Evolutionary conservation across 2,888 invertebrate genomes (phyloP).

Genomic region (Cantharis nigra): DNA sequence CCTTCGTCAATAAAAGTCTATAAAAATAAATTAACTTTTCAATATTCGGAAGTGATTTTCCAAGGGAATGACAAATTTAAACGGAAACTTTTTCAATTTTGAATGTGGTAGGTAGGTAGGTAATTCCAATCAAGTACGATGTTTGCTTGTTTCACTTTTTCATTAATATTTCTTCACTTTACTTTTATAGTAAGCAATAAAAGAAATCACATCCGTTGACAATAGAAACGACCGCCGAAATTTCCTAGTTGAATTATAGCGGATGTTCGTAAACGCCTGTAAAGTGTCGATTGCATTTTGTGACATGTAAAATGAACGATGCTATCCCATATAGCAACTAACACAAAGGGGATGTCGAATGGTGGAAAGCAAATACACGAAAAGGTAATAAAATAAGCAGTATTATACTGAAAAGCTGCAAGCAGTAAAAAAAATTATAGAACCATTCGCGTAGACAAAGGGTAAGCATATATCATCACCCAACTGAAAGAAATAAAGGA

Average conservation of each 20-base stretch:
- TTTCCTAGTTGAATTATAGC: background rate
- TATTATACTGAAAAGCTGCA: background rate
- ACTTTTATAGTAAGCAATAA: background rate
- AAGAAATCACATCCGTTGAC: background rate
- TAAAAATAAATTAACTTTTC: constrained; percentile 1
- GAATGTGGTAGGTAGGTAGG: background rate
- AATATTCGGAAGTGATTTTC: constrained; percentile 1
- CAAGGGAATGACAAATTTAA: constrained; percentile 3
- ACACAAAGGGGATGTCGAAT: background rate
- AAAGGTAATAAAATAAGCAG: background rate
- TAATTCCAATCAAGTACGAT: background rate
- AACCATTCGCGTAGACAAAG: no score
- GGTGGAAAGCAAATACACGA: background rate
- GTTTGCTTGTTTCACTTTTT: background rate
- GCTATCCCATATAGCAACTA: background rate
- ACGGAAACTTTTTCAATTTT: background rate
- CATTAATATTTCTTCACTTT: background rate
- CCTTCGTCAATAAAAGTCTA: background rate
- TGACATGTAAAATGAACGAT: background rate
- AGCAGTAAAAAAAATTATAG: background rate
- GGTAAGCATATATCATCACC: no score
- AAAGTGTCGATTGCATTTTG: background rate
- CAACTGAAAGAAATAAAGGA: no score
- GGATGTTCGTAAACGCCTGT: background rate
- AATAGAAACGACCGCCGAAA: background rate